Conservation (phyloP, 2,797 vertebrate genomes). For the Falco rusticolus region DNA sequence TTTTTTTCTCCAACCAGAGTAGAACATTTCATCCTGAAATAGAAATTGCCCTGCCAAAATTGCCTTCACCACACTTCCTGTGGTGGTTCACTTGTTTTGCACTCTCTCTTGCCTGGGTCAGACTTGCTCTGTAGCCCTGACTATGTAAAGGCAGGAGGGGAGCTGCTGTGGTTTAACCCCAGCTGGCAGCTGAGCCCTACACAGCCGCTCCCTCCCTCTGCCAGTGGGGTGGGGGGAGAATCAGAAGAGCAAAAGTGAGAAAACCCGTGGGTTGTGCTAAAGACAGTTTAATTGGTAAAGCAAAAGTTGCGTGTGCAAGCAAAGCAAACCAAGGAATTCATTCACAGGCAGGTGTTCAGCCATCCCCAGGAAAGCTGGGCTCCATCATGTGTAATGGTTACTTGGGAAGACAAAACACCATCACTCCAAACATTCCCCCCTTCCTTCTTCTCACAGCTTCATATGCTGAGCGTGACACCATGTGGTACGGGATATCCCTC, state of each 20-base stretch:
- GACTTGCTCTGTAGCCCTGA: not conserved
- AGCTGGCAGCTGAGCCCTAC: not conserved
- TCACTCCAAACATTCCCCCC: no score
- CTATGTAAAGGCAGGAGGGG: not conserved
- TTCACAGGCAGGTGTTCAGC: no score
- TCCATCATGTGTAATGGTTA: no score
- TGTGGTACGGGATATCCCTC: not conserved
- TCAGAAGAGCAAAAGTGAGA: not conserved
- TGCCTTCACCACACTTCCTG: not conserved
- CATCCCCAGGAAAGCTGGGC: no score
- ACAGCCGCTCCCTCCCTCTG: fast-evolving
- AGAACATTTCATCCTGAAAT: not conserved
- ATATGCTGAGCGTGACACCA: fast-evolving
- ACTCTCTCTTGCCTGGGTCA: not conserved
- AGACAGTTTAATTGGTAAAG: not conserved
- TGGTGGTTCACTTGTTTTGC: not conserved
- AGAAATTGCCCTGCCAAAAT: not conserved
- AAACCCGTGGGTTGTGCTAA: not conserved
- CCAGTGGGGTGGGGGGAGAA: not conserved
- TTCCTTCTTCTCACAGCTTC: no score
- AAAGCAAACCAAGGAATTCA: no score
- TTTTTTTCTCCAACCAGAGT: not conserved
- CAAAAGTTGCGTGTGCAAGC: not conserved
- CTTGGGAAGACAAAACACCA: no score
- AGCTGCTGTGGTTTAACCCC: not conserved